Conservation (phyloP, 2,888 invertebrate species). For the Caenorhabditis macrosperma region DNA sequence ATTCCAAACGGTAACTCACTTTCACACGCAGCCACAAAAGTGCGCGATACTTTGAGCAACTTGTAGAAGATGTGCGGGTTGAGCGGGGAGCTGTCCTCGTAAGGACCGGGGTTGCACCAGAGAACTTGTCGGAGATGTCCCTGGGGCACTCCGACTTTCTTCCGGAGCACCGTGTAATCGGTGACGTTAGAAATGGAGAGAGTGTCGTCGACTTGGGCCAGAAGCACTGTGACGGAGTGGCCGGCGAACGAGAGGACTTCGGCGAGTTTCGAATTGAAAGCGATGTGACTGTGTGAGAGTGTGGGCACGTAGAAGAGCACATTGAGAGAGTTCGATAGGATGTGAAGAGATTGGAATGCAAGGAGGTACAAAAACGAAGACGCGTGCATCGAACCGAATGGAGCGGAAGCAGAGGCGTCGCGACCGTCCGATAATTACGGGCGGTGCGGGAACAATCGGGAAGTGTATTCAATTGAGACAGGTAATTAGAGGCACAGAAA, state of each 20-base stretch:
- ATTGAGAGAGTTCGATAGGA: conserved; percentile 43
- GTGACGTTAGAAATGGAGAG: conserved; percentile 27
- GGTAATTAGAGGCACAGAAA: background rate
- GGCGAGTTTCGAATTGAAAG: conserved; percentile 74
- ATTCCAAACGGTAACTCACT: background rate
- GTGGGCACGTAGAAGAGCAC: conserved; percentile 75
- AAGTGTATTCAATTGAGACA: background rate
- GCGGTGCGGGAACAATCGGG: background rate
- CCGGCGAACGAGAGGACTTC: conserved; percentile 65
- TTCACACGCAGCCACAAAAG: conserved; percentile 52
- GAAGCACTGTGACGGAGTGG: conserved; percentile 68
- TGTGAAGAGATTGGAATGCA: background rate
- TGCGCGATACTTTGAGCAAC: conserved; percentile 68
- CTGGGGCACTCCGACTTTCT: conserved; percentile 60
- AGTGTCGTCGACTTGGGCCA: conserved; percentile 61
- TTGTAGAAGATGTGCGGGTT: conserved; percentile 74
- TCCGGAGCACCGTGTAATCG: conserved; percentile 48
- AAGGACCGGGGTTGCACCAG: conserved; percentile 78
- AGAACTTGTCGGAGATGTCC: conserved; percentile 65
- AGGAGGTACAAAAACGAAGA: background rate
- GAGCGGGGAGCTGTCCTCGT: conserved; percentile 72
- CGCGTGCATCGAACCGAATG: background rate
- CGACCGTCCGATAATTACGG: background rate
- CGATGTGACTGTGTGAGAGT: conserved; percentile 75
- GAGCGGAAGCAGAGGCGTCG: background rate